phyloP scores from a whole-genome alignment of 2,797 vertebrate genomes.

The Typhlichthys eigenmanni region DNA sequence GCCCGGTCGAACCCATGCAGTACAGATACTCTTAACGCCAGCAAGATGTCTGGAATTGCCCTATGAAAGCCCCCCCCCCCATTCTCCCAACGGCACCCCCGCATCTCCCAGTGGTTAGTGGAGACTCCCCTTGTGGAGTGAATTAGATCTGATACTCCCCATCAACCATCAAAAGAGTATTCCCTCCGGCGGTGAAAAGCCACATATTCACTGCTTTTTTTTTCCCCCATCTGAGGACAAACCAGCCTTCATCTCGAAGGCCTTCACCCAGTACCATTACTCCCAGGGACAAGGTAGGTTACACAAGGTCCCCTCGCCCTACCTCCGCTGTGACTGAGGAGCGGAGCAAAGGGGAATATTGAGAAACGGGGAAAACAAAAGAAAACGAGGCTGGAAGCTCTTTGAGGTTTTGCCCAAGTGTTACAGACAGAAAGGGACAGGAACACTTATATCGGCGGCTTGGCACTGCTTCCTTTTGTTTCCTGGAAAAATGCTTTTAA shows the following conservation, averaged over 20 bases:
- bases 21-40: conserved; percentile 62
- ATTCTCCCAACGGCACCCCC: conserved; percentile 38
- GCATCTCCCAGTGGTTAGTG: conserved; percentile 25
- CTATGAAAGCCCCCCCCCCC: conserved; percentile 20
- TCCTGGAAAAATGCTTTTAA: conserved; percentile 48
- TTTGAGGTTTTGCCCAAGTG: conserved; percentile 12
- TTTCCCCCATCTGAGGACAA: neutral
- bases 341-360: neutral
- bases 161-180: conserved; percentile 66
- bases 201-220: neutral
- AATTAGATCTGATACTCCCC: conserved; percentile 56
- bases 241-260: too few relatives aligned
- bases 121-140: conserved; percentile 36
- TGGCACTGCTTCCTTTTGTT: conserved; percentile 36
- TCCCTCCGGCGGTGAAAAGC: conserved; percentile 21
- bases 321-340: conserved; percentile 10
- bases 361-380: neutral
- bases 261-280: neutral
- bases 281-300: neutral
- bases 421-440: conserved; percentile 12
- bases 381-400: conserved; percentile 5
- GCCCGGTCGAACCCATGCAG: conserved; percentile 20
- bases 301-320: neutral
- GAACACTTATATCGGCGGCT: conserved; percentile 20
- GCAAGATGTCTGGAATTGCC: conserved; percentile 63